A percentile compares a stretch with the other conserved stretches of the same genome.
These are phyloP conservation scores for Diadema setosum DNA, from an alignment of 35 echinoderm and acorn worm genomes.

Conservation along the genomic window DNA sequence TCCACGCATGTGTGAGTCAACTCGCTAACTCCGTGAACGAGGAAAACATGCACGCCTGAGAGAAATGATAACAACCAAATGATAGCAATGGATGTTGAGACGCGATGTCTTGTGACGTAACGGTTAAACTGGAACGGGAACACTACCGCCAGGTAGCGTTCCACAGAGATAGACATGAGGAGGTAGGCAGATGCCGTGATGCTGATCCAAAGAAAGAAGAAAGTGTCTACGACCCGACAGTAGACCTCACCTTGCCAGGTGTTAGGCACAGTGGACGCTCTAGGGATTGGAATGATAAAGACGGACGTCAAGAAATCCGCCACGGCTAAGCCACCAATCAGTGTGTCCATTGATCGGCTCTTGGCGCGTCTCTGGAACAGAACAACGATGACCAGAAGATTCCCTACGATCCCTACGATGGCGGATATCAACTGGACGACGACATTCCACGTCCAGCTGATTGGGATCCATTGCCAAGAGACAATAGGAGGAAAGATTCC, in stretches of 20 bases:
- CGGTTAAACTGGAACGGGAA: constrained; percentile 25
- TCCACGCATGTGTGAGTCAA: not conserved
- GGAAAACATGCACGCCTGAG: constrained; percentile 29
- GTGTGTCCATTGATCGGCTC: not conserved
- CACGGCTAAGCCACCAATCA: constrained; percentile 29
- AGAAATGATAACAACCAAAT: constrained; percentile 39
- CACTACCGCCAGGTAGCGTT: constrained; percentile 42
- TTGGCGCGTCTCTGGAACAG: not conserved
- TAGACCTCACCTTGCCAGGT: constrained; percentile 17
- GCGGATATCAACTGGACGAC: not conserved
- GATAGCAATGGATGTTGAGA: not conserved
- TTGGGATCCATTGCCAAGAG: not conserved
- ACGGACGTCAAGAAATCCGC: constrained; percentile 47
- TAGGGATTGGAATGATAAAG: constrained; percentile 31
- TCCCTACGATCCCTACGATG: not conserved
- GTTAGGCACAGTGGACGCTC: not conserved
- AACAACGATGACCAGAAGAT: not conserved
- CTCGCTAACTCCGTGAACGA: not conserved
- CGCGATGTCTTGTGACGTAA: constrained; percentile 23
- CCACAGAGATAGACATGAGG: constrained; percentile 33
- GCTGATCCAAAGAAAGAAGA: constrained; percentile 30
- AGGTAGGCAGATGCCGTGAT: constrained; percentile 35
- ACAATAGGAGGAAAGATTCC: no score
- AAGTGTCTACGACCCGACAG: constrained; percentile 13
- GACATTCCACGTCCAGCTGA: not conserved